Evolutionary conservation across 2,113 vertebrate genomes (phyloP).

Genomic region (Condylura cristata): DNA sequence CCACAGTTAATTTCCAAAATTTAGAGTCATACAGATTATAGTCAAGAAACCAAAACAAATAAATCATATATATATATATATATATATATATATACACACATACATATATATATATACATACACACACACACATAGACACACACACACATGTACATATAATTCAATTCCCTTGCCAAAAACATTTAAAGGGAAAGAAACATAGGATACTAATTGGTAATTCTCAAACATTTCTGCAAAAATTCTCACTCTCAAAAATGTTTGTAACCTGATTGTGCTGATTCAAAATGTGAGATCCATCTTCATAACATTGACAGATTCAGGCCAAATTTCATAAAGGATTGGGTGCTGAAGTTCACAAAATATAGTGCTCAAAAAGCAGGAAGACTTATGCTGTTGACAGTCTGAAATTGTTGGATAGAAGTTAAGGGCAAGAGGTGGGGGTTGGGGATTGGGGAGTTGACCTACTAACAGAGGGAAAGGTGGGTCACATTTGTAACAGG

Average conservation of each 20-base stretch:
- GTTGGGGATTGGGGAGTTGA: neutral
- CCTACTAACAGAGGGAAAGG: neutral
- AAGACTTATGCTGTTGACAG: neutral
- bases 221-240: neutral
- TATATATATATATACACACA: neutral
- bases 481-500: neutral
- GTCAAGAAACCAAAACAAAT: neutral
- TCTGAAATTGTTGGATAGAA: neutral
- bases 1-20: neutral
- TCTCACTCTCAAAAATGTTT: neutral
- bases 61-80: neutral
- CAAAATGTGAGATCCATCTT: conserved; percentile 13
- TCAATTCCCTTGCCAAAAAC: neutral
- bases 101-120: too few relatives aligned
- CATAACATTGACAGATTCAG: neutral
- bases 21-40: neutral
- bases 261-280: neutral
- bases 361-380: neutral
- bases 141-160: neutral
- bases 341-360: neutral
- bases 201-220: neutral
- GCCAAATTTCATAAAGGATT: neutral
- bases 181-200: neutral
- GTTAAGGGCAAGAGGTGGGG: neutral
- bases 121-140: too few relatives aligned